Base-by-base conservation (phyloP, 2,888 invertebrate genomes). In the Agonopterix alstromeriana region DNA sequence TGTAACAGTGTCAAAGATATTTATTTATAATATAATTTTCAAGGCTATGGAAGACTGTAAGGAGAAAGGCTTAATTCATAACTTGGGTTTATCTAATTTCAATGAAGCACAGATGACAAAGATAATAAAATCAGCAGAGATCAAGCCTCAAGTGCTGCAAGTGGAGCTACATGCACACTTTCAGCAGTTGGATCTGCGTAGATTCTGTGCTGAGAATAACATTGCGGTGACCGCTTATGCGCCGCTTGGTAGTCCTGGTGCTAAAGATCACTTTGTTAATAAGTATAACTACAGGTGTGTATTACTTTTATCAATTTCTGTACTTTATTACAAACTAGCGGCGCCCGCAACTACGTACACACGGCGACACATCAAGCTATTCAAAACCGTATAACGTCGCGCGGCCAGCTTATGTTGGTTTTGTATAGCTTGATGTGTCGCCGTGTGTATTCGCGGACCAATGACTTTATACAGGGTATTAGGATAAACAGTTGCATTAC, bases 1-100 rank as follows among this genome's bases (percentile, higher is more conserved):
- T n/a, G n/a, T n/a, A n/a, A n/a, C n/a, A n/a, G n/a, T n/a, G n/a
- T n/a, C n/a, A n/a, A n/a, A n/a, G n/a, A n/a, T n/a, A n/a, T n/a
- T n/a, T n/a, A n/a, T n/a, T n/a, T n/a, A n/a, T n/a, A n/a, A n/a
- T n/a, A 57, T 54, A 55, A 43, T 48, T 45, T 60, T 68, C 10
- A 58, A 94, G 94, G 92, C 84, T 67, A 91, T 95, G 93, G 94
- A 95, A 73, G 79, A 90, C 48, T 91, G 92, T 65, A 93, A 94
- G 44, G 88, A 89, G 54, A 80, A 86, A 47, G 94, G 94, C 2
- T 79, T 90, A 14, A 77, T 91, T 0, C 92, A 90, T 65, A 91
- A 94, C n/a, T 92, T 96, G 55, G 96, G 96, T 2, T 69, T 96
- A 46, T 96, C 95, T 46, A 96, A 96, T 76, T 96, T 94, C 76